A percentile compares a stretch with the other conserved stretches of the same genome.
phyloP scores from a whole-genome alignment of 2,113 vertebrate genomes.

The Australoheros scitulus region DNA sequence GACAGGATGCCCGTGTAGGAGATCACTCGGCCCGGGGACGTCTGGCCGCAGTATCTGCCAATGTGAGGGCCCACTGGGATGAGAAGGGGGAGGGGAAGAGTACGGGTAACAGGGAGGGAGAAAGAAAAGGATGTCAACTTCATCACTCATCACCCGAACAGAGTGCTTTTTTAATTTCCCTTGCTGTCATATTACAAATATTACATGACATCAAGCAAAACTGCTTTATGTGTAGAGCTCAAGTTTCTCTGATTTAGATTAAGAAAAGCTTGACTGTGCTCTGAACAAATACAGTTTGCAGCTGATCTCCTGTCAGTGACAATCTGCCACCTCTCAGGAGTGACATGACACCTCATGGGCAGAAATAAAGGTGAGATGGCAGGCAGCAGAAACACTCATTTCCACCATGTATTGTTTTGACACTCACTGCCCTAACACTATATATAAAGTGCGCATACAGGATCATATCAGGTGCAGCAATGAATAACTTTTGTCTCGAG shows the following conservation, averaged over 20 bases:
- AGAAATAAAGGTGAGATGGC: conserved; percentile 27
- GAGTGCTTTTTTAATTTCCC: neutral
- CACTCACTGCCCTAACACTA: neutral
- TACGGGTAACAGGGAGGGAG: rapidly evolving
- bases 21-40: conserved; percentile 89
- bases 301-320: conserved; percentile 11
- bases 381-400: conserved; percentile 16
- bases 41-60: conserved; percentile 93
- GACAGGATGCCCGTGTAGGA: conserved; percentile 95
- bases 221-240: neutral
- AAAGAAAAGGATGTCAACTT: conserved; percentile 21
- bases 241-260: neutral
- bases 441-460: neutral
- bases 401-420: neutral
- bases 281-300: neutral
- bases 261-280: neutral
- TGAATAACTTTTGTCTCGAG: neutral
- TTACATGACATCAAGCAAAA: neutral
- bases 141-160: conserved; percentile 5
- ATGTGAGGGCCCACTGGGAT: conserved; percentile 90
- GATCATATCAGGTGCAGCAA: neutral
- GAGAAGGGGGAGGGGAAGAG: neutral
- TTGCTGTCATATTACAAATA: conserved; percentile 5
- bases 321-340: conserved; percentile 6
- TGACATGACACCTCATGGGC: neutral